These are phyloP conservation scores for Coenonympha arcania DNA, from an alignment of 2,888 invertebrate species.

Conservation along the genomic window DNA sequence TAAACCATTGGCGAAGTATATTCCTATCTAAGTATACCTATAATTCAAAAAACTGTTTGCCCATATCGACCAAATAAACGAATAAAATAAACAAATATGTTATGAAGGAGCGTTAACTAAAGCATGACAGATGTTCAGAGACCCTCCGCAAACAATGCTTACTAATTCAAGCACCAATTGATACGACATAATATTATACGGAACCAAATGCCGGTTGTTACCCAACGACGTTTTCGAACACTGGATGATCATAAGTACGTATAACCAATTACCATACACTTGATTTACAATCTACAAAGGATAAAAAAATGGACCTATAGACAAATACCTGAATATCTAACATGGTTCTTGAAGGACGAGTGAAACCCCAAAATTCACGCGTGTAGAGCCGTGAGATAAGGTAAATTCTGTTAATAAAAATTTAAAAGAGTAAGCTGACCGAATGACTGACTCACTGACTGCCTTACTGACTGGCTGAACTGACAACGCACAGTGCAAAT, in stretches of 20 bases:
- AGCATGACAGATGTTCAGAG: slow-evolving; percentile 61
- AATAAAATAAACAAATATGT: slow-evolving; percentile 19
- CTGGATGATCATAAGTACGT: background rate
- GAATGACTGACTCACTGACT: too few relatives aligned
- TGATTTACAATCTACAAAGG: background rate
- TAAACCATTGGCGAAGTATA: too few relatives aligned
- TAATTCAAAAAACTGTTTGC: slow-evolving; percentile 9
- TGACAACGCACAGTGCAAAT: too few relatives aligned
- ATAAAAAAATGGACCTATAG: too few relatives aligned
- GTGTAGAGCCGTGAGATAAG: too few relatives aligned
- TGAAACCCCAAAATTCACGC: too few relatives aligned
- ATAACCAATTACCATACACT: too few relatives aligned
- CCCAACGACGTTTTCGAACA: slow-evolving; percentile 40
- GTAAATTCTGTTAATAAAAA: too few relatives aligned
- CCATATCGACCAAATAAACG: slow-evolving; percentile 12
- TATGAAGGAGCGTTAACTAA: slow-evolving; percentile 30
- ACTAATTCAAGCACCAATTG: slow-evolving; percentile 62
- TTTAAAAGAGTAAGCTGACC: too few relatives aligned
- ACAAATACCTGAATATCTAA: too few relatives aligned
- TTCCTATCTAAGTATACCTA: background rate
- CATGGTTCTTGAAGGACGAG: too few relatives aligned
- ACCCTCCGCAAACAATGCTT: slow-evolving; percentile 55
- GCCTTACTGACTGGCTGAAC: too few relatives aligned
- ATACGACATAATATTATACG: slow-evolving; percentile 54
- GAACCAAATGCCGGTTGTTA: slow-evolving; percentile 56